phyloP scores from a whole-genome alignment of 2,113 vertebrate genomes.

The Rissa tridactyla region DNA sequence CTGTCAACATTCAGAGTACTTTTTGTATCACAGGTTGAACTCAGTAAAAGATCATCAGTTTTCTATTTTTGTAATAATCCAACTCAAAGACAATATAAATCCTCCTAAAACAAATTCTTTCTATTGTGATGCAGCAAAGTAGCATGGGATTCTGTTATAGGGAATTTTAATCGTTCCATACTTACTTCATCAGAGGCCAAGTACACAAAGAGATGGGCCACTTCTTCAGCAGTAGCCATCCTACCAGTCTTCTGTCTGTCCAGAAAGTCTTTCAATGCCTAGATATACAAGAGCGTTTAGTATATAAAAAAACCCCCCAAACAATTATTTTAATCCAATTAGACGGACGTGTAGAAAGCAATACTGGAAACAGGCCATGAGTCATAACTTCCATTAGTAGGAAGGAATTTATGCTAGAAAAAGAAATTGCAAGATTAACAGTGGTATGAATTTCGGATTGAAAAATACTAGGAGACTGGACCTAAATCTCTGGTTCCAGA shows the following conservation, averaged over 20 bases:
- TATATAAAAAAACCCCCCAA: neutral
- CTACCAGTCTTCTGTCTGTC: slow-evolving; percentile 90
- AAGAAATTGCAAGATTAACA: neutral
- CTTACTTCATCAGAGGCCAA: slow-evolving; percentile 95
- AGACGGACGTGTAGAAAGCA: neutral
- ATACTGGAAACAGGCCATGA: neutral
- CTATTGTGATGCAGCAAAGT: neutral
- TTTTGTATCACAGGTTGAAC: neutral
- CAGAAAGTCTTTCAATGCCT: slow-evolving; percentile 90
- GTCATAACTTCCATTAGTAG: neutral
- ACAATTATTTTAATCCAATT: neutral
- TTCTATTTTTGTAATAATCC: neutral
- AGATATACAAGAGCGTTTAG: neutral
- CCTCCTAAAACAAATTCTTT: neutral
- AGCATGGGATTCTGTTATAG: neutral
- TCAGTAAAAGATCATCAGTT: neutral
- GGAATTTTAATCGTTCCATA: neutral
- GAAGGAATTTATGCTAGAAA: neutral
- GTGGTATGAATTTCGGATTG: neutral
- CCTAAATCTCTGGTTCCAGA: neutral
- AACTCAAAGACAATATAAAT: neutral
- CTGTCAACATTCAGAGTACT: neutral
- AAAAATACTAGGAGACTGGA: neutral
- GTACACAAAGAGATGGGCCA: slow-evolving; percentile 91
- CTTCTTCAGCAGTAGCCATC: slow-evolving; percentile 90